Base-by-base conservation (phyloP, 1,140 invertebrate species). In the Drosophila burlai region DNA sequence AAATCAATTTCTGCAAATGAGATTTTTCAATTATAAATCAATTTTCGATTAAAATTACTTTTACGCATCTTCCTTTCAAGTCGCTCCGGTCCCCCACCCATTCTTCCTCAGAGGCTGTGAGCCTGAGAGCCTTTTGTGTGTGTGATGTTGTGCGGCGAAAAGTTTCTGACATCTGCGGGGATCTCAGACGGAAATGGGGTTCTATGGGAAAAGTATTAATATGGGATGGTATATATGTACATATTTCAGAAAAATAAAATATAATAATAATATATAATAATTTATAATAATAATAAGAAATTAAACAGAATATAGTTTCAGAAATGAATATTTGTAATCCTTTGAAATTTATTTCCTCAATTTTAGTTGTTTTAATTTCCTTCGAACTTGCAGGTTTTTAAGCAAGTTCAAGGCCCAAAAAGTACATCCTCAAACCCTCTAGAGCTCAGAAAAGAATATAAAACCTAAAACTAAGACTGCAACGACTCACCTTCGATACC, bases 11-110 rank as follows among this genome's bases (percentile, higher is more conserved):
- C 86, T 92, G 76, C 80, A 87, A 92, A 89, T 89, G 81, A 92
- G 85, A 90, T 90, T 90, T 92, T 92, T 92, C 91, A 92, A 92
- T 92, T 92, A 92, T 92, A 92, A 92, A 92, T 92, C 90, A 92
- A 92, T 92, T 92, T 92, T 92, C 91, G 86, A 92, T 92, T 92
- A 92, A 92, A 91, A 92, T 92, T 89, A 79, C 84, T 89, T 89
- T 89, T 84, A 89, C 84, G 78, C 85, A 90, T 81, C 74, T 78
- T 89, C 80, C 77, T 83, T 87, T 87, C 38, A 78, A 72, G 75
- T 59, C 40, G 8, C 36, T 13, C 49, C 31, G 11, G 50, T 18
- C 6, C 10, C 13, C 58, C 36, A 38, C 0, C 34, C 34, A 21
- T 24, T 43, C 58, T 18, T 42, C 26, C 36, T 15, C 26, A 15